phyloP scores from a whole-genome alignment of 2,888 invertebrate species.

The Pandemis corylana region DNA sequence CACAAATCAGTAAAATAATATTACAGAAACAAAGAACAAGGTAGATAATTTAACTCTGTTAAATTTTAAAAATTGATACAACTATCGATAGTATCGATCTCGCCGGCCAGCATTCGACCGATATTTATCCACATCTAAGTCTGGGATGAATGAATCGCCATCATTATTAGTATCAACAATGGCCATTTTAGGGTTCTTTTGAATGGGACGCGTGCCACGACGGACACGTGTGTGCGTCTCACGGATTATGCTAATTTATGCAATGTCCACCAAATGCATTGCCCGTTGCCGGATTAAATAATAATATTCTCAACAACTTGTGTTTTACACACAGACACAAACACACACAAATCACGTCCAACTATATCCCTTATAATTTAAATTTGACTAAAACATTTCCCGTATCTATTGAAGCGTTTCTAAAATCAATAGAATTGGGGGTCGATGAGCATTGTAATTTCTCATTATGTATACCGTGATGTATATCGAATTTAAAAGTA shows the following conservation, averaged over 20 bases:
- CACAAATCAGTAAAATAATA: too few species aligned
- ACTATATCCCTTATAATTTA: not conserved
- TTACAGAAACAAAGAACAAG: too few species aligned
- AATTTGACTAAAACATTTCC: constrained; percentile 22
- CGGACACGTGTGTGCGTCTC: constrained; percentile 55
- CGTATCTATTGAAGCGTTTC: not conserved
- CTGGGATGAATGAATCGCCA: constrained; percentile 54
- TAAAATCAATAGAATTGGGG: not conserved
- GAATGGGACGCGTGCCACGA: constrained; percentile 57
- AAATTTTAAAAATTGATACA: too few species aligned
- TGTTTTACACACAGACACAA: not conserved
- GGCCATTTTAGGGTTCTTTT: constrained; percentile 59
- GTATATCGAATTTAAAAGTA: not conserved
- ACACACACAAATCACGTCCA: too few species aligned
- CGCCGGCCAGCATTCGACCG: constrained; percentile 14
- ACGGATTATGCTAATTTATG: constrained; percentile 63
- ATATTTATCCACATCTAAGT: constrained; percentile 37
- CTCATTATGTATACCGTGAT: not conserved
- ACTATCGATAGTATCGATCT: constrained; percentile 1
- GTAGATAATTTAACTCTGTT: too few species aligned
- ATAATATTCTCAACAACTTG: constrained; percentile 21
- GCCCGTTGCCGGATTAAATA: constrained; percentile 28
- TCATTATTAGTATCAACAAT: constrained; percentile 58
- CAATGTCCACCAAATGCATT: constrained; percentile 48
- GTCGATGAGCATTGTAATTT: not conserved